Conservation (phyloP, 2,113 vertebrate genomes). For the Rhinolophus ferrumequinum region DNA sequence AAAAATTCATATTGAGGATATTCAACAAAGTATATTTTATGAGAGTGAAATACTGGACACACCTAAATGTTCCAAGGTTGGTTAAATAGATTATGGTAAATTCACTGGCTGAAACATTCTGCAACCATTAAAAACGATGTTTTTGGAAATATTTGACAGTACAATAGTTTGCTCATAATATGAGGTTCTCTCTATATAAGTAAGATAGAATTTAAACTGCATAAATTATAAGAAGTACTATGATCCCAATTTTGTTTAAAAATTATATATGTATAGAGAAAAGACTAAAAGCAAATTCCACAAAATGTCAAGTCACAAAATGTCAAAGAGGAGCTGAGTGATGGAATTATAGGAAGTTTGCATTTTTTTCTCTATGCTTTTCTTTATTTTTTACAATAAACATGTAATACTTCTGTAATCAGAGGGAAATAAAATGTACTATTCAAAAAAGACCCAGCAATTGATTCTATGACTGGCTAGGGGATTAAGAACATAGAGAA, state of each 20-base stretch:
- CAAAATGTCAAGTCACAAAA: conserved; percentile 12
- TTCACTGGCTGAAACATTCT: conserved; percentile 27
- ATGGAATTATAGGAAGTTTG: conserved; percentile 14
- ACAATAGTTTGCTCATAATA: background rate
- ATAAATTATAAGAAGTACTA: conserved; percentile 5
- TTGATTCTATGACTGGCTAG: background rate
- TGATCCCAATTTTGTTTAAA: conserved; percentile 29
- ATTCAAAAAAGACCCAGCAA: background rate
- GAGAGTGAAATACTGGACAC: background rate
- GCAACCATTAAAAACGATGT: conserved; percentile 10
- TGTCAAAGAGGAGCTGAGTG: background rate
- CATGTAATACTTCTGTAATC: background rate
- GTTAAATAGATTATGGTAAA: background rate
- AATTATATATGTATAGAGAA: conserved; percentile 41
- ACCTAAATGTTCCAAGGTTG: background rate
- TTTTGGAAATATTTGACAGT: conserved; percentile 33
- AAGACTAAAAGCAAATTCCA: conserved; percentile 45
- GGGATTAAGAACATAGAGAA: conserved; percentile 33
- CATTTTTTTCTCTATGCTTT: conserved; percentile 1
- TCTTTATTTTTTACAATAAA: background rate
- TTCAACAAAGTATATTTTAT: background rate
- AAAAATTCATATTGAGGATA: background rate
- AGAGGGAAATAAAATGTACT: background rate
- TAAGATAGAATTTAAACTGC: conserved; percentile 27
- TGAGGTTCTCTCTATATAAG: background rate